Evolutionary conservation across 2,113 vertebrate genomes (phyloP).

Genomic region (Uropsilus gracilis): DNA sequence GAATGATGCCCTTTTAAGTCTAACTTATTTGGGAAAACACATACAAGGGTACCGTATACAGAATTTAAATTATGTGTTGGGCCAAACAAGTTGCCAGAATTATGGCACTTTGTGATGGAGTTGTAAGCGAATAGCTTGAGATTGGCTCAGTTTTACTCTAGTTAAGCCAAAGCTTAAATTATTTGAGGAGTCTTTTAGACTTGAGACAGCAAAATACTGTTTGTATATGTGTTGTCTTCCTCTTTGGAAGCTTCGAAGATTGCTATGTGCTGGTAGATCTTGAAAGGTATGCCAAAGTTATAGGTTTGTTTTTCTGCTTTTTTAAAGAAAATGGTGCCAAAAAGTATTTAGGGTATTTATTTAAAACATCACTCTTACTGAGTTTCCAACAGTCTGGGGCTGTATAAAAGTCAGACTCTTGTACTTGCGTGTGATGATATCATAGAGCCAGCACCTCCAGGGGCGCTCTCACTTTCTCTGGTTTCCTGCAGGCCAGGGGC

Average conservation of each 20-base stretch:
- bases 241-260: conserved; percentile 63
- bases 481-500: conserved; percentile 73
- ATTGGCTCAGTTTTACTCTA: conserved; percentile 67
- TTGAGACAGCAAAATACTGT: conserved; percentile 76
- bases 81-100: conserved; percentile 65
- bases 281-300: conserved; percentile 86
- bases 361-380: conserved; percentile 73
- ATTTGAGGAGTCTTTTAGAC: conserved; percentile 73
- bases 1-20: conserved; percentile 67
- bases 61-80: conserved; percentile 18
- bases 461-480: conserved; percentile 59
- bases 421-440: conserved; percentile 75
- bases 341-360: conserved; percentile 85
- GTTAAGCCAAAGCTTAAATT: conserved; percentile 81
- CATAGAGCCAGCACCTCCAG: conserved; percentile 60
- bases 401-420: conserved; percentile 84
- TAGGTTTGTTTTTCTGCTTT: conserved; percentile 56
- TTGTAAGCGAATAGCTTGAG: conserved; percentile 57
- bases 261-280: conserved; percentile 80
- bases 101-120: conserved; percentile 39
- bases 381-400: conserved; percentile 82
- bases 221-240: conserved; percentile 47
- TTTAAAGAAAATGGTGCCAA: conserved; percentile 85
- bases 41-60: conserved; percentile 53
- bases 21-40: conserved; percentile 70